A percentile compares a stretch with the other conserved stretches of the same genome.
Conservation (phyloP, 2,113 vertebrate species). For the Malaclemys terrapin region DNA sequence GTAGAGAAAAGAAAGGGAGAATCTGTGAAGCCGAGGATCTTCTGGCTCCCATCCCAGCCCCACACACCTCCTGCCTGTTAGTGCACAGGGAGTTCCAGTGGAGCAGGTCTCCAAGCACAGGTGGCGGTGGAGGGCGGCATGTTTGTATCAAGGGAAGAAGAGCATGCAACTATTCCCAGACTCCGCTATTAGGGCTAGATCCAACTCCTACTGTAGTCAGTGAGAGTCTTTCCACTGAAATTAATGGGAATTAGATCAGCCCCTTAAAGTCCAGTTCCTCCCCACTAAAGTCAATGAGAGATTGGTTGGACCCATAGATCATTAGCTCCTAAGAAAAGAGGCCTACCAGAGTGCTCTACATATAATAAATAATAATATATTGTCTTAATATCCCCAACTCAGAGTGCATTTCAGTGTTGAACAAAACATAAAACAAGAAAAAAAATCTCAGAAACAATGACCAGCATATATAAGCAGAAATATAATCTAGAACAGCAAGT, state of each 20-base stretch:
- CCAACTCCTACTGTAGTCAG: not conserved
- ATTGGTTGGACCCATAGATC: not conserved
- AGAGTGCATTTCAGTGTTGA: not conserved
- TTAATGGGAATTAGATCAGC: not conserved
- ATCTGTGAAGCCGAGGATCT: not conserved
- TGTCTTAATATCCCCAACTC: not conserved
- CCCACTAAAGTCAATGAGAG: not conserved
- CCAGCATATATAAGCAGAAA: not conserved
- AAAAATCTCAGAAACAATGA: not conserved
- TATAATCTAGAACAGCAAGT: not conserved
- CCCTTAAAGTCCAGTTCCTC: not conserved
- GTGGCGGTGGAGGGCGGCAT: not conserved
- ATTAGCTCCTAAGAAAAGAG: not conserved
- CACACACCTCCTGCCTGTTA: not conserved
- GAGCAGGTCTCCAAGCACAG: not conserved
- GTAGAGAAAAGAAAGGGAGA: not conserved
- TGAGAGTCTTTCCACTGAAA: not conserved
- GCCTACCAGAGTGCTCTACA: rapidly evolving
- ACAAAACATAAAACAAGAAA: not conserved
- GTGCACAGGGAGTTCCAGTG: rapidly evolving
- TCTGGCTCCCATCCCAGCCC: not conserved
- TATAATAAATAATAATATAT: not conserved
- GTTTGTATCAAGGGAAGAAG: not conserved
- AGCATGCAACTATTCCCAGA: not conserved
- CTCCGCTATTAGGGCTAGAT: not conserved